phyloP scores from a whole-genome alignment of 1,140 invertebrate species.

The Dysdera silvatica region DNA sequence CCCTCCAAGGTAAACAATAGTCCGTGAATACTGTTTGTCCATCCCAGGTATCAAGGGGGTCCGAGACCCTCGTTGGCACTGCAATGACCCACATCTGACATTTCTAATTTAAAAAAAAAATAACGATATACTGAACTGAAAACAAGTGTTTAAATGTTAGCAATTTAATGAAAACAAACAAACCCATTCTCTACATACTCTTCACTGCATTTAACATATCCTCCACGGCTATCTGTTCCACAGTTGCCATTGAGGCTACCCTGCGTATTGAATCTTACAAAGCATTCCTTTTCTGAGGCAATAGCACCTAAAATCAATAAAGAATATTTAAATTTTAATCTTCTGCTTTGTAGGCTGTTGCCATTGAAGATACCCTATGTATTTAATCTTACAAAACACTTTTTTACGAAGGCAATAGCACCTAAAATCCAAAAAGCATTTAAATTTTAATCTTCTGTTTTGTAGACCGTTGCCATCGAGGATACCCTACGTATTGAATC shows the following conservation, averaged over 20 bases:
- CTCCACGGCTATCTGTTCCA: constrained; percentile 66
- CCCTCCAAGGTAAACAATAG: constrained; percentile 75
- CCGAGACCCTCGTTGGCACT: constrained; percentile 74
- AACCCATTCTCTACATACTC: constrained; percentile 55
- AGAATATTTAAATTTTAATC: background rate
- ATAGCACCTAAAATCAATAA: constrained; percentile 51
- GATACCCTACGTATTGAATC: constrained; percentile 87
- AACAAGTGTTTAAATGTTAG: background rate
- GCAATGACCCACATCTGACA: constrained; percentile 76
- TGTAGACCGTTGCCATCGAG: constrained; percentile 76
- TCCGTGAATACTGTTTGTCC: constrained; percentile 72
- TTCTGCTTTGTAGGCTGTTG: background rate
- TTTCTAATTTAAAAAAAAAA: constrained; percentile 53
- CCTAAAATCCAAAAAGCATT: background rate
- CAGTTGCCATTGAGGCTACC: constrained; percentile 89
- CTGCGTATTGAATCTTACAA: constrained; percentile 86
- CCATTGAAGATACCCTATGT: constrained; percentile 40
- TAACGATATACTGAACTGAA: background rate
- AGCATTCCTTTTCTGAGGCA: constrained; percentile 75
- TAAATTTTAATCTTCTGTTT: background rate
- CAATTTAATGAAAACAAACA: background rate
- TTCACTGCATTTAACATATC: constrained; percentile 73
- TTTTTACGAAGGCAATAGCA: background rate
- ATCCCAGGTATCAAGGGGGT: constrained; percentile 64
- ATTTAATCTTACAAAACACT: background rate